Evolutionary conservation across 1,140 invertebrate species (phyloP).

Genomic region (Tribolium castaneum): DNA sequence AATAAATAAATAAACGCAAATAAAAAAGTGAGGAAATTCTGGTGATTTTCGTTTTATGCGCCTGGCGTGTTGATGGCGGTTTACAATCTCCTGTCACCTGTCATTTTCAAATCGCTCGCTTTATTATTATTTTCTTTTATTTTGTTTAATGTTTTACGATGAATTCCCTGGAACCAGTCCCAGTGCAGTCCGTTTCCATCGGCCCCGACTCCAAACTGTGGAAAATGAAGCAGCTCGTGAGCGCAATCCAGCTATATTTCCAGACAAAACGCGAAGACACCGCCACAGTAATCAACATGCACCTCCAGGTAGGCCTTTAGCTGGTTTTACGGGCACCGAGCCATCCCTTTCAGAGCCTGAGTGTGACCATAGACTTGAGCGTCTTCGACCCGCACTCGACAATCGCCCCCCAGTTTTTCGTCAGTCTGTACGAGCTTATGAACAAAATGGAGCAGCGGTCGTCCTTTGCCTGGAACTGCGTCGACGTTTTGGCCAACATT

Average conservation of each 20-base stretch:
- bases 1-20: not conserved
- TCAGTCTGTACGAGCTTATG: slow-evolving; percentile 67
- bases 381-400: slow-evolving; percentile 68
- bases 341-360: slow-evolving; percentile 63
- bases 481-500: slow-evolving; percentile 72
- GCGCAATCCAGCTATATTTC: slow-evolving; percentile 62
- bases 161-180: not conserved
- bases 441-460: slow-evolving; percentile 59
- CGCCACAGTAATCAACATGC: slow-evolving; percentile 64
- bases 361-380: slow-evolving; percentile 64
- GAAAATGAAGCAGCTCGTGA: slow-evolving; percentile 65
- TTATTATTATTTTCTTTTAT: not conserved
- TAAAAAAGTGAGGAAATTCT: not conserved
- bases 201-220: slow-evolving; percentile 52
- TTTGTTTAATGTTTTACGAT: slow-evolving; percentile 16
- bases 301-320: slow-evolving; percentile 59
- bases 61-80: not conserved
- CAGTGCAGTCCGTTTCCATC: slow-evolving; percentile 14
- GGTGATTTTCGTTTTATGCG: not conserved
- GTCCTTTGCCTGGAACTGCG: slow-evolving; percentile 68
- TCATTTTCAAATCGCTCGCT: slow-evolving; percentile 13
- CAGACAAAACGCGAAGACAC: slow-evolving; percentile 64
- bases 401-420: slow-evolving; percentile 67
- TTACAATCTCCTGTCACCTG: not conserved
- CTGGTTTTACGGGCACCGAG: no score